phyloP scores from a whole-genome alignment of 2,797 vertebrate genomes.

The Diplodus puntazzo region DNA sequence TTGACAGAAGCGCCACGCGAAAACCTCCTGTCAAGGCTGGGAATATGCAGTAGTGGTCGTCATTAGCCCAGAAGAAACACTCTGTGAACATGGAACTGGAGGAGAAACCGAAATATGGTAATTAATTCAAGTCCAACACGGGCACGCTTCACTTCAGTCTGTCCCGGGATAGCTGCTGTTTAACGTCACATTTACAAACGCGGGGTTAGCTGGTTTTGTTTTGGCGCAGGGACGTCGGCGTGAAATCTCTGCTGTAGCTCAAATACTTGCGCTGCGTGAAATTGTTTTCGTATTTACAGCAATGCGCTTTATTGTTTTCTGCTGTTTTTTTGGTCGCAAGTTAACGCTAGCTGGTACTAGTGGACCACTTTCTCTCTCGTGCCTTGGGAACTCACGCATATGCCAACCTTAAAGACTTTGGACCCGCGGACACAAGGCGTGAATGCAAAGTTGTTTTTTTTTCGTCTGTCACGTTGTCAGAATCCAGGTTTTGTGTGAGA shows the following conservation, averaged over 20 bases:
- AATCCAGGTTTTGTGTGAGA: neutral
- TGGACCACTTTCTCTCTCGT: conserved; percentile 21
- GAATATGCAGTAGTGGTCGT: conserved; percentile 47
- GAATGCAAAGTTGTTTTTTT: neutral
- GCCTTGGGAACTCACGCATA: neutral
- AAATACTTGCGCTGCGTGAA: neutral
- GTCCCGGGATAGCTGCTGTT: conserved; percentile 11
- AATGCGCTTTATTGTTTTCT: neutral
- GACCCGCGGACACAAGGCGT: fast-evolving
- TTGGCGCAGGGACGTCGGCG: neutral
- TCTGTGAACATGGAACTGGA: conserved; percentile 77
- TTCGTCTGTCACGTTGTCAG: neutral
- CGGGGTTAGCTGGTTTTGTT: neutral
- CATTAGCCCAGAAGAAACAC: conserved; percentile 22
- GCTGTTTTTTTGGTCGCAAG: neutral
- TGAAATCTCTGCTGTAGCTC: neutral
- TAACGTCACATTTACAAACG: neutral
- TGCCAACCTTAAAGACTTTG: neutral
- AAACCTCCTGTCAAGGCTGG: neutral
- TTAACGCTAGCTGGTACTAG: neutral
- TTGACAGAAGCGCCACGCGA: neutral
- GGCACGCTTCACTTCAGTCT: conserved; percentile 20
- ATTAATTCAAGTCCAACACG: conserved; percentile 41
- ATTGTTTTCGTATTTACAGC: neutral
- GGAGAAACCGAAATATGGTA: conserved; percentile 83